phyloP scores from a whole-genome alignment of 2,797 vertebrate species.

The Sebastes elongatus region DNA sequence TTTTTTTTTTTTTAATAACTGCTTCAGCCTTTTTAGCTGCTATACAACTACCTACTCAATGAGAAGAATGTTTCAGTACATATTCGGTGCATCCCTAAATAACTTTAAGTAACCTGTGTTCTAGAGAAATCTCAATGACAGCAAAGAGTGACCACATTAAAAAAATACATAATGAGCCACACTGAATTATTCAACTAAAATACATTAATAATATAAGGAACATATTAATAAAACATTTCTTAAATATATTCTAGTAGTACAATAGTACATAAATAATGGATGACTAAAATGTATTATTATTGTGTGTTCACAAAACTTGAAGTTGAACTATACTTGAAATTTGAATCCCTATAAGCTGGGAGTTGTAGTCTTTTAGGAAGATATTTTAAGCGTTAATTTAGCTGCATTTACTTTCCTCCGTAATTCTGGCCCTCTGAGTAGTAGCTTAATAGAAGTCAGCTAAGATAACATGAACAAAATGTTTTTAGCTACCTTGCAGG shows the following conservation, averaged over 20 bases:
- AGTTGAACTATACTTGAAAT: too few relatives aligned
- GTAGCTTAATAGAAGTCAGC: neutral
- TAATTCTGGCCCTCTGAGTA: neutral
- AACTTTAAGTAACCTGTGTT: neutral
- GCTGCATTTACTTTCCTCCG: neutral
- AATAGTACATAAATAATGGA: too few relatives aligned
- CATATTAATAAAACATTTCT: slow-evolving; percentile 7
- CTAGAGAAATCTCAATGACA: neutral
- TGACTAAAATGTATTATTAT: too few relatives aligned
- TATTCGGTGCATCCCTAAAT: neutral
- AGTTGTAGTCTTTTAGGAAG: neutral
- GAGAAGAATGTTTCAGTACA: too few relatives aligned
- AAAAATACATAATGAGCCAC: neutral
- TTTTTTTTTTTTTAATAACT: too few relatives aligned
- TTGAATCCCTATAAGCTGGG: neutral
- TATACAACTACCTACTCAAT: too few relatives aligned
- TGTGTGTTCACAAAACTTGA: too few relatives aligned
- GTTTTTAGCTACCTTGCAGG: neutral
- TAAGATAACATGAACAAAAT: neutral
- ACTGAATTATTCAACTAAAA: slow-evolving; percentile 10
- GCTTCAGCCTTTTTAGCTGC: too few relatives aligned
- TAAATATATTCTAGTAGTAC: too few relatives aligned
- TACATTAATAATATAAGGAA: neutral
- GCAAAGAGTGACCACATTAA: neutral
- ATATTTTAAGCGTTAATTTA: neutral